These are phyloP conservation scores for Gallinago stenura DNA, from an alignment of 2,797 vertebrate species.

Conservation along the genomic window DNA sequence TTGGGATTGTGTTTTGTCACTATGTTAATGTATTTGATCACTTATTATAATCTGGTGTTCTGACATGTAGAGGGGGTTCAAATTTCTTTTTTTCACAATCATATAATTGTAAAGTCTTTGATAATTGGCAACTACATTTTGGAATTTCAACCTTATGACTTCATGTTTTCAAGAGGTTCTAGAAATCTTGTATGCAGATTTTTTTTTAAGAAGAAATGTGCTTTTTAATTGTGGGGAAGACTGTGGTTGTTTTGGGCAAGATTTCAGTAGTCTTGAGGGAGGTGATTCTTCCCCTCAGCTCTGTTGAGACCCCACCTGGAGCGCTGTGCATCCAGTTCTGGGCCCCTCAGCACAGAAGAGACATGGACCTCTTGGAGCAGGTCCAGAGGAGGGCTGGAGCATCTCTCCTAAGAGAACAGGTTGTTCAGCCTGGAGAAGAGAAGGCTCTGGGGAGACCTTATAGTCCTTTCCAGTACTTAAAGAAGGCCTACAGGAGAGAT, in stretches of 20 bases:
- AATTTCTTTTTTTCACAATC: neutral
- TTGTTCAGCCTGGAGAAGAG: neutral
- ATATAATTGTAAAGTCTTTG: neutral
- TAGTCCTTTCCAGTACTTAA: neutral
- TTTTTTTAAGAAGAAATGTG: neutral
- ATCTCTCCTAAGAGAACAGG: accelerated
- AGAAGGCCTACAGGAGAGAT: neutral
- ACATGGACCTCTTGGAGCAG: accelerated
- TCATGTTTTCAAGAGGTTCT: neutral
- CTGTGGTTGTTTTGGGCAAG: neutral
- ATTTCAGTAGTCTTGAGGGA: neutral
- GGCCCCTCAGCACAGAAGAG: neutral
- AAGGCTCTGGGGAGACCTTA: neutral
- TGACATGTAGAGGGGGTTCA: neutral
- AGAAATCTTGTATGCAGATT: neutral
- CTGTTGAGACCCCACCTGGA: neutral
- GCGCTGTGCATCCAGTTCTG: accelerated
- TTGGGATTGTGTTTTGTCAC: neutral
- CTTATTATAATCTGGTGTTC: neutral
- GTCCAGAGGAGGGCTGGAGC: neutral
- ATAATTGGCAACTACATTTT: neutral
- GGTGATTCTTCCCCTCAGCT: neutral
- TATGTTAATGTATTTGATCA: neutral
- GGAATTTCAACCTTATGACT: neutral
- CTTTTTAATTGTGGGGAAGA: neutral